A percentile compares a stretch with the other conserved stretches of the same genome.
phyloP scores from a whole-genome alignment of 2,888 invertebrate genomes.

The Ectemnius cavifrons region DNA sequence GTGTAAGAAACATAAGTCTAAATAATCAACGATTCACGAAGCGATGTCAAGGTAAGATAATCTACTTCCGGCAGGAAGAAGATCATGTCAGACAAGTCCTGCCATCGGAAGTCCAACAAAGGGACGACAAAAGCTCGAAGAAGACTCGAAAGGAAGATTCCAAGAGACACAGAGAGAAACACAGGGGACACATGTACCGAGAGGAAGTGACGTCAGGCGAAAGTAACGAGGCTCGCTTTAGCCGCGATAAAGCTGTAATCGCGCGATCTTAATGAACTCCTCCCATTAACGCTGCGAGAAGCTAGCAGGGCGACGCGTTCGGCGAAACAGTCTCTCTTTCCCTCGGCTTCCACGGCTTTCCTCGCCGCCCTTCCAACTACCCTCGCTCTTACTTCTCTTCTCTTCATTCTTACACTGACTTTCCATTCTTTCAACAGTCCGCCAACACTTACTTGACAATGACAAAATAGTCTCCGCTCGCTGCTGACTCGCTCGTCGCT shows the following conservation, averaged over 20 bases:
- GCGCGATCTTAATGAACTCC: slow-evolving; percentile 72
- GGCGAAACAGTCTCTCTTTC: too few relatives aligned
- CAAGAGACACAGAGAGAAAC: too few relatives aligned
- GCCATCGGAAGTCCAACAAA: too few relatives aligned
- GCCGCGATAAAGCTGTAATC: slow-evolving; percentile 66
- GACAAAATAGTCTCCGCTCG: slow-evolving; percentile 53
- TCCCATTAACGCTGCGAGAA: slow-evolving; percentile 67
- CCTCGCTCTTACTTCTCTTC: neutral
- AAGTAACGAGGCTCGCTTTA: slow-evolving; percentile 67
- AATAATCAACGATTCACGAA: too few relatives aligned
- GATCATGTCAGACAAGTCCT: too few relatives aligned
- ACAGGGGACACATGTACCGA: slow-evolving; percentile 36
- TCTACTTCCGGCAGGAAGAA: too few relatives aligned
- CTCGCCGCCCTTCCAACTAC: neutral
- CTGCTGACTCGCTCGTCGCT: slow-evolving; percentile 64
- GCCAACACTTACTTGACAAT: slow-evolving; percentile 62
- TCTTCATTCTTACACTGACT: neutral
- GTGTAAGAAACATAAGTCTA: too few relatives aligned
- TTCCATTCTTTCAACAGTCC: slow-evolving; percentile 18
- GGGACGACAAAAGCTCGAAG: too few relatives aligned
- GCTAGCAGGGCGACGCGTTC: slow-evolving; percentile 61
- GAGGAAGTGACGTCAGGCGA: slow-evolving; percentile 71
- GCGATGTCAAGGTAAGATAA: too few relatives aligned
- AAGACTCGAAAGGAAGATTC: too few relatives aligned
- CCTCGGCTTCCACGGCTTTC: too few relatives aligned